A percentile compares a stretch with the other conserved stretches of the same genome.
Evolutionary conservation across 2,113 vertebrate species (phyloP).

Genomic region (Otocyon megalotis): DNA sequence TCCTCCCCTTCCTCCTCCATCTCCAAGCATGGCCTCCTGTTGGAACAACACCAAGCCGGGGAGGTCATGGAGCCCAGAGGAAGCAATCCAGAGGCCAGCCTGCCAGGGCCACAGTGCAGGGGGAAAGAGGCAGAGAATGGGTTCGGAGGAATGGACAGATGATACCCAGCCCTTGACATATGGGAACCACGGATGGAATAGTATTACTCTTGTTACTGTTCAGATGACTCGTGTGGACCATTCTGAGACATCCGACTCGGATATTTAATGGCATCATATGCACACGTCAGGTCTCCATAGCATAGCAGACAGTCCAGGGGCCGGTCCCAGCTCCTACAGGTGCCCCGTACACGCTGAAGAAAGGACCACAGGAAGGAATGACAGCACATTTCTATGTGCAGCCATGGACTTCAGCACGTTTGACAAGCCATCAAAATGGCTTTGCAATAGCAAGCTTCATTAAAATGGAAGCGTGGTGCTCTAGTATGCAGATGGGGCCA

Average conservation of each 20-base stretch:
- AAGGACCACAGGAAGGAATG: background rate
- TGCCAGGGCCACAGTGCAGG: background rate
- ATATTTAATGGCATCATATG: background rate
- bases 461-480: conserved; percentile 52
- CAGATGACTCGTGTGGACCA: background rate
- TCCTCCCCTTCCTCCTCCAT: background rate
- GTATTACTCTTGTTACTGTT: background rate
- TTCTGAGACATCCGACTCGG: background rate
- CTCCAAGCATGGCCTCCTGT: background rate
- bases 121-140: background rate
- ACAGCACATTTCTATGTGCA: background rate
- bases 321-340: background rate
- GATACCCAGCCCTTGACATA: background rate
- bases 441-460: conserved; percentile 61
- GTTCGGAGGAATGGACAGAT: background rate
- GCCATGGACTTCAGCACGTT: background rate
- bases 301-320: accelerated
- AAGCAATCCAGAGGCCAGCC: background rate
- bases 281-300: accelerated
- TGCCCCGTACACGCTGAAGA: background rate
- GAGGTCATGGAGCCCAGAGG: background rate
- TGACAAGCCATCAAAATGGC: conserved; percentile 63
- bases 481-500: conserved; percentile 73
- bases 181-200: background rate
- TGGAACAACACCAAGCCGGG: background rate